phyloP scores from a whole-genome alignment of 2,797 vertebrate species.

The Falco peregrinus region DNA sequence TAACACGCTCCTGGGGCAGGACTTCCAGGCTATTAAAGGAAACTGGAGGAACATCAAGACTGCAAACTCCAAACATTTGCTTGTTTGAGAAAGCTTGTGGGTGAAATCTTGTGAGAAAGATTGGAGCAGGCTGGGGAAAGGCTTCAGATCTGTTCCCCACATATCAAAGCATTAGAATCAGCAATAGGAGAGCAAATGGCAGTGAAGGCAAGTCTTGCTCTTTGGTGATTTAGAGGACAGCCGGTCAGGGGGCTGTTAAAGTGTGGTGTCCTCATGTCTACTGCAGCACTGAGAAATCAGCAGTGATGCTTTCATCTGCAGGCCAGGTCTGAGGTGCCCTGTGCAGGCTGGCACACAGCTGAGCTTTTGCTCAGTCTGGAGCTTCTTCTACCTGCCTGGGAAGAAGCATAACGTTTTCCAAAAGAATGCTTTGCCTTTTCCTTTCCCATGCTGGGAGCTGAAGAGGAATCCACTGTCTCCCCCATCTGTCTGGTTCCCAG shows the following conservation, averaged over 20 bases:
- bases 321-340: not conserved
- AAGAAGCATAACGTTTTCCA: not conserved
- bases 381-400: not conserved
- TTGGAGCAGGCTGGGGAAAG: not conserved
- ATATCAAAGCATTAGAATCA: not conserved
- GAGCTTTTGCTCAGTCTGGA: not conserved
- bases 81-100: not conserved
- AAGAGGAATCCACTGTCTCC: not conserved
- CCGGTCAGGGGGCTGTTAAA: rapidly evolving
- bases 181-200: not conserved
- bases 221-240: not conserved
- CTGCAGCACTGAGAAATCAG: not conserved
- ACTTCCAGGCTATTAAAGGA: not conserved
- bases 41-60: not conserved
- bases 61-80: not conserved
- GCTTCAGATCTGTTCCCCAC: not conserved
- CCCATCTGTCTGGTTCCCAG: not conserved
- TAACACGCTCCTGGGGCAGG: not conserved
- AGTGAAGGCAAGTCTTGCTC: not conserved
- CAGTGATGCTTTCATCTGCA: not conserved
- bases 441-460: not conserved
- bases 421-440: not conserved
- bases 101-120: no score
- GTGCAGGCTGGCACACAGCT: not conserved
- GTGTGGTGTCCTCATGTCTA: not conserved